Percentiles rank a stretch among this genome's conserved stretches.
Evolutionary conservation across 2,888 invertebrate genomes (phyloP).

Genomic region (Calliphora vomitoria): DNA sequence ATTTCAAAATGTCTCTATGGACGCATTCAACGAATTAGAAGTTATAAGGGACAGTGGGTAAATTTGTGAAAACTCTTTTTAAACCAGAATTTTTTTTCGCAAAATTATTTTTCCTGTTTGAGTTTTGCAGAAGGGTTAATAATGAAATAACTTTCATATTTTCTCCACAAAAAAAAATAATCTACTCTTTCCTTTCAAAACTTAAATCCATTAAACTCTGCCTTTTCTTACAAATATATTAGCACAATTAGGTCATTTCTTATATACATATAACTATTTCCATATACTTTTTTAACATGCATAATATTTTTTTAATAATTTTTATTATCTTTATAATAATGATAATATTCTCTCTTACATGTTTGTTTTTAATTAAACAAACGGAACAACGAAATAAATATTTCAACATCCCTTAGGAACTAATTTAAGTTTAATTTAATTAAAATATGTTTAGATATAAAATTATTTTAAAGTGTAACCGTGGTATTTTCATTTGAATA

Average conservation of each 20-base stretch:
- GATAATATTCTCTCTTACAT: neutral
- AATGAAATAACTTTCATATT: no score
- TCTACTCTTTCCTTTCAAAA: neutral
- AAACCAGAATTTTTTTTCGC: no score
- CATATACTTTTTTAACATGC: neutral
- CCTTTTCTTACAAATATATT: neutral
- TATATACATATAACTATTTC: neutral
- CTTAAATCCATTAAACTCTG: neutral
- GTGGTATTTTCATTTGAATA: neutral
- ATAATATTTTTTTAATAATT: neutral
- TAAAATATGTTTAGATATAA: neutral
- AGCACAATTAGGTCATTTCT: neutral
- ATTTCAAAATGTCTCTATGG: no score
- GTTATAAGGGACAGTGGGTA: no score
- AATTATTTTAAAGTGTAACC: neutral
- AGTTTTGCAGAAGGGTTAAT: no score
- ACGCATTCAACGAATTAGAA: no score
- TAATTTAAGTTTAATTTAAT: slow-evolving; percentile 44
- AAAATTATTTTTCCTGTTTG: no score
- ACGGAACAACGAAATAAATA: neutral
- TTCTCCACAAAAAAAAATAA: neutral
- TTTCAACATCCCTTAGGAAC: slow-evolving; percentile 22
- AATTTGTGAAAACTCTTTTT: no score
- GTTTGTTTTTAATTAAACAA: neutral
- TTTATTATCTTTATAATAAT: slow-evolving; percentile 12